Evolutionary conservation across 2,797 vertebrate genomes (phyloP).

Genomic region (Lagorchestes hirsutus): DNA sequence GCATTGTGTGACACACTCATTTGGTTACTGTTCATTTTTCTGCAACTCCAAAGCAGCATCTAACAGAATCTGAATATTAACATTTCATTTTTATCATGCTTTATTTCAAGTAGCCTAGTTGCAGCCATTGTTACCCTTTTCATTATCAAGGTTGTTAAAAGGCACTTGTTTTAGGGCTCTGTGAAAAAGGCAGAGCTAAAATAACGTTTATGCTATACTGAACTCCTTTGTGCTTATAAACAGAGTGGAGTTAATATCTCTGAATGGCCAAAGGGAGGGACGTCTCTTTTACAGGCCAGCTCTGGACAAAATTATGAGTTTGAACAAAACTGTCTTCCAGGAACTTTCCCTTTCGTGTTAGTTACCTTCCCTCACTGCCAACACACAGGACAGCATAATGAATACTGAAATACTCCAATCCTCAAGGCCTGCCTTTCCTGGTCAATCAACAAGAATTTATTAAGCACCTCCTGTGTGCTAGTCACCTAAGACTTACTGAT

Average conservation of each 20-base stretch:
- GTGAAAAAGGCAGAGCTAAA: not conserved
- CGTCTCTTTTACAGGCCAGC: not conserved
- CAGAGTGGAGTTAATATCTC: not conserved
- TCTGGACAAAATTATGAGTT: not conserved
- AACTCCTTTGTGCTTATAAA: not conserved
- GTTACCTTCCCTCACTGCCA: not conserved
- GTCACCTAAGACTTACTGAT: not conserved
- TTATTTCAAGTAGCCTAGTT: slow-evolving; percentile 66
- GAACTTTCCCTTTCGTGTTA: not conserved
- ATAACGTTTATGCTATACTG: not conserved
- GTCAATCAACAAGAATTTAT: not conserved
- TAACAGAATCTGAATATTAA: slow-evolving; percentile 73
- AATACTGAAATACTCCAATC: not conserved
- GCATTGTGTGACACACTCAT: slow-evolving; percentile 73
- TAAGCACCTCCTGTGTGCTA: not conserved
- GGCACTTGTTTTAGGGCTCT: slow-evolving; percentile 38
- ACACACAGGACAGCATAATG: not conserved
- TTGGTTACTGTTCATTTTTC: slow-evolving; percentile 76
- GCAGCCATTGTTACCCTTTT: slow-evolving; percentile 58
- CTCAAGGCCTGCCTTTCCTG: not conserved
- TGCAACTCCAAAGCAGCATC: slow-evolving; percentile 64
- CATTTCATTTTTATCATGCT: slow-evolving; percentile 66
- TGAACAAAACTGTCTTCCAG: not conserved
- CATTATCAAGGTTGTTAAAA: slow-evolving; percentile 57
- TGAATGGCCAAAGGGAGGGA: not conserved